Conservation (phyloP, 2,797 vertebrate genomes). For the Halcyon leucocephala region DNA sequence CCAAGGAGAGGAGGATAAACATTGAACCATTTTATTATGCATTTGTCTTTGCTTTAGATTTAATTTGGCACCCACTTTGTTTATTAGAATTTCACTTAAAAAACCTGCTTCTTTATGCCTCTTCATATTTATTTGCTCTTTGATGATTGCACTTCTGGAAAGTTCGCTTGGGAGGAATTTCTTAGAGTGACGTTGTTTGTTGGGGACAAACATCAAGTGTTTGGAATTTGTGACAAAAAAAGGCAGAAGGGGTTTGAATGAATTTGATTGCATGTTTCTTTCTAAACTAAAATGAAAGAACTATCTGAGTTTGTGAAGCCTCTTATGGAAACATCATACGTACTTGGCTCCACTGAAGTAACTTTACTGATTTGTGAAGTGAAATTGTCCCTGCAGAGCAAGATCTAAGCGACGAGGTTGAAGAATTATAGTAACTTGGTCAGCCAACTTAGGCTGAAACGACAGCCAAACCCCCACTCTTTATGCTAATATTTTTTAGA, state of each 20-base stretch:
- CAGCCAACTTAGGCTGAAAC: not conserved
- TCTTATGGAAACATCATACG: not conserved
- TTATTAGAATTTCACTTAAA: not conserved
- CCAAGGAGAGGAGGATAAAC: not conserved
- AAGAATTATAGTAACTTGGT: constrained; percentile 40
- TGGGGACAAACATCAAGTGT: not conserved
- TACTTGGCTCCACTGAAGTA: constrained; percentile 19
- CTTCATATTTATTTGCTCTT: not conserved
- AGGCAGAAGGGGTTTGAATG: not conserved
- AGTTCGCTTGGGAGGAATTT: not conserved
- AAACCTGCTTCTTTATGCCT: not conserved
- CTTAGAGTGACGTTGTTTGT: not conserved
- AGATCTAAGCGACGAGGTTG: constrained; percentile 23
- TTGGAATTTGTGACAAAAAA: not conserved
- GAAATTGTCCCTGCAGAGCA: constrained; percentile 32
- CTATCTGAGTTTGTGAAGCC: not conserved
- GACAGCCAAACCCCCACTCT: not conserved
- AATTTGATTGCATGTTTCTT: not conserved
- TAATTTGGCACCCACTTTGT: not conserved
- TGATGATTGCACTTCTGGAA: not conserved
- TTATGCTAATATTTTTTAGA: constrained; percentile 27
- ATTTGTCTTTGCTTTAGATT: constrained; percentile 40
- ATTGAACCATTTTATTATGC: not conserved
- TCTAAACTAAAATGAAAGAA: not conserved
- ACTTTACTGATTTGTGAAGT: constrained; percentile 43